Conservation (phyloP, 2,888 invertebrate genomes). For the Papilio gigon region DNA sequence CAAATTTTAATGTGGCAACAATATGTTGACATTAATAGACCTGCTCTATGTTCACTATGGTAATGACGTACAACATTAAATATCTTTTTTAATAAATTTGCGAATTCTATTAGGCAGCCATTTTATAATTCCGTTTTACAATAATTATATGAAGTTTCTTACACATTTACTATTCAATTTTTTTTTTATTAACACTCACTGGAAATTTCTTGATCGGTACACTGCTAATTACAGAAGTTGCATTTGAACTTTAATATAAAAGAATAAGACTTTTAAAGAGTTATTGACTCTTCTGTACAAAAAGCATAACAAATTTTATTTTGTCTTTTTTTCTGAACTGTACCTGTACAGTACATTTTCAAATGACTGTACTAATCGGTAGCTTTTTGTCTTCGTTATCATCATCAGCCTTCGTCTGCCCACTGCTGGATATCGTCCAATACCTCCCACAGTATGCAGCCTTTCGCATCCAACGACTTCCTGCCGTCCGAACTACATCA, state of each 20-base stretch:
- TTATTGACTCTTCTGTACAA: too few relatives aligned
- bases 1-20: background rate
- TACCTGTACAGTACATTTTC: too few relatives aligned
- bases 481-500: too few relatives aligned
- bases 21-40: background rate
- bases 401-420: too few relatives aligned
- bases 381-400: too few relatives aligned
- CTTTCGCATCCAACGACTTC: too few relatives aligned
- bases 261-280: background rate
- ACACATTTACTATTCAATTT: background rate
- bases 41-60: background rate
- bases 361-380: too few relatives aligned
- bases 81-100: background rate
- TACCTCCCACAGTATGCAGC: too few relatives aligned
- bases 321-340: too few relatives aligned
- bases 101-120: slow-evolving; percentile 8
- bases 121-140: slow-evolving; percentile 14
- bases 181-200: background rate
- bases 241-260: background rate
- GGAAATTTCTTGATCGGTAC: background rate
- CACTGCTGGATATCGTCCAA: too few relatives aligned
- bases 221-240: background rate
- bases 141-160: background rate
- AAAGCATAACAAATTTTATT: too few relatives aligned
- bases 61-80: slow-evolving; percentile 28